Base-by-base conservation (phyloP, 2,888 invertebrate genomes). In the Drosophila monieri region DNA sequence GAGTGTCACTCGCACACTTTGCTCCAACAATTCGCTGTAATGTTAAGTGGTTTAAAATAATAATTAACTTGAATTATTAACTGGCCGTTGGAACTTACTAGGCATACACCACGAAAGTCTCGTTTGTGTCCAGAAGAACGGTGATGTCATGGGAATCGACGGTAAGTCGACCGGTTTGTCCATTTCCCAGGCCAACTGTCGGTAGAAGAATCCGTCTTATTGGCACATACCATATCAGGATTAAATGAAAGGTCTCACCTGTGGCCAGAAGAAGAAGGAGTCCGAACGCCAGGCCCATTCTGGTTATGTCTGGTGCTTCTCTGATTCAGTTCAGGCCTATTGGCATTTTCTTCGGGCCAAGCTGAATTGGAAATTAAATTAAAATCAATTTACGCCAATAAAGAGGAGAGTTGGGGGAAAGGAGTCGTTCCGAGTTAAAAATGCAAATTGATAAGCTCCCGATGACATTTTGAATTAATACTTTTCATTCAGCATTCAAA, bases 101-200 rank as follows among this genome's bases (percentile, higher is more conserved):
- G 87, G 94, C 91, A 53, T 92, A 88, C 66, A 95, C 89, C 77
- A 92, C 92, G 83, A 95, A 93, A 4, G 92, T 91, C 70, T 92
- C 91, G 12, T 93, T 93, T 73, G 93, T 91, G 73, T 94, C 93
- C 32, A 94, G 92, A 35, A 94, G 90, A 32, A 95, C 90, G 67
- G 92, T 93, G 64, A 95, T 87, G 89, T 95, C 94, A 74, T 93
- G 93, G 44, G 91, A 87, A 48, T 94, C 93, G 51, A 95, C 89
- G 67, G 91, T 92, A 77, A 95, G 85, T 5, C 25, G 51, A 30
- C 25, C 51, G 41, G 15, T 51, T 53, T 77, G 74, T 6, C 59
- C 68, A 41, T 32, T 35, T 53, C 52, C 73, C 44, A 51, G 14
- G 12, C 48, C 39, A 56, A 61, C 76, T 78, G 51, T 3, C 32